phyloP scores from a whole-genome alignment of 2,888 invertebrate genomes.

The Ferrisia virgata region DNA sequence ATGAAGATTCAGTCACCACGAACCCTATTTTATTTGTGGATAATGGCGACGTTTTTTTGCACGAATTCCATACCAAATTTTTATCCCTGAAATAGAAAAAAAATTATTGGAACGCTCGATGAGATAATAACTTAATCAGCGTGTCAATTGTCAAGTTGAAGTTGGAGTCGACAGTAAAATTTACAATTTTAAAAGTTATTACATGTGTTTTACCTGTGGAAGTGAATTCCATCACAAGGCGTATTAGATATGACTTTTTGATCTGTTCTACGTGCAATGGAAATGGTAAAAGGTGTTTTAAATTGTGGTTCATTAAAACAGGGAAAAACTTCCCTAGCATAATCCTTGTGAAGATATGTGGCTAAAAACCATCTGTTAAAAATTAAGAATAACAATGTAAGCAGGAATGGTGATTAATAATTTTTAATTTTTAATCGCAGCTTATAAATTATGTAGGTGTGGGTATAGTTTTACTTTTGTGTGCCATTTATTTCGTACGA shows the following conservation, averaged over 20 bases:
- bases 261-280: conserved; percentile 58
- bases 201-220: not conserved
- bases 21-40: conserved; percentile 73
- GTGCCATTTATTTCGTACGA: conserved; percentile 18
- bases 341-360: conserved; percentile 76
- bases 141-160: too few relatives aligned
- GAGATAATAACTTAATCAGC: too few relatives aligned
- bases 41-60: conserved; percentile 48
- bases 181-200: not conserved
- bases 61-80: not conserved
- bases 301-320: conserved; percentile 83
- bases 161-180: too few relatives aligned
- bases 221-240: not conserved
- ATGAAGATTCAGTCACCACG: conserved; percentile 73
- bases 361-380: conserved; percentile 68
- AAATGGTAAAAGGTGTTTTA: conserved; percentile 72
- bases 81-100: not conserved
- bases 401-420: too few relatives aligned
- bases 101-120: too few relatives aligned
- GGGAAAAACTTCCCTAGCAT: conserved; percentile 78
- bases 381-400: not conserved
- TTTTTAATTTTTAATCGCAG: too few relatives aligned
- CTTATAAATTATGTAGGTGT: too few relatives aligned
- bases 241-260: conserved; percentile 49
- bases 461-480: conserved; percentile 34